Conservation (phyloP, 1,140 invertebrate species). For the Lordiphosa clarofinis region DNA sequence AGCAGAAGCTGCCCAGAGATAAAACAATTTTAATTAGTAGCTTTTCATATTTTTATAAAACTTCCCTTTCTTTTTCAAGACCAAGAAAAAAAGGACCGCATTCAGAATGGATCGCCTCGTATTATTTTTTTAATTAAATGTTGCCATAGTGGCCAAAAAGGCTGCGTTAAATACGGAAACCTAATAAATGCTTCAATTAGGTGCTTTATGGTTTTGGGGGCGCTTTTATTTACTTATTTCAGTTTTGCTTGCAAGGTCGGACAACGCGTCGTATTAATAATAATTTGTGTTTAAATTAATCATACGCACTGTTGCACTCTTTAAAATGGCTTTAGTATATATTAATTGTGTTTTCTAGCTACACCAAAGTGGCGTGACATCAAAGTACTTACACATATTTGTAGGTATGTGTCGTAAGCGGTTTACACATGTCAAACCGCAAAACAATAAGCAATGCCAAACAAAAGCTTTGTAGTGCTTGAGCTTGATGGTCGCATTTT, state of each 20-base stretch:
- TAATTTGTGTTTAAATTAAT: slow-evolving; percentile 47
- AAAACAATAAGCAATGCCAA: slow-evolving; percentile 51
- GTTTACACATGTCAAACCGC: slow-evolving; percentile 52
- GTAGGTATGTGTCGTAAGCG: slow-evolving; percentile 1
- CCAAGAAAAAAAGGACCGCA: slow-evolving; percentile 1
- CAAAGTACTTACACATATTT: neutral
- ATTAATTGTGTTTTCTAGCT: too few relatives aligned
- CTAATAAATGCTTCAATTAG: slow-evolving; percentile 57
- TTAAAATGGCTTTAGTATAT: too few relatives aligned
- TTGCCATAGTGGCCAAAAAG: slow-evolving; percentile 57
- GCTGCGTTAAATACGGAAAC: slow-evolving; percentile 44
- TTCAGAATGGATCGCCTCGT: slow-evolving; percentile 19
- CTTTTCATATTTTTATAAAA: too few relatives aligned
- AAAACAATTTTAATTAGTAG: too few relatives aligned
- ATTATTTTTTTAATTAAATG: slow-evolving; percentile 65
- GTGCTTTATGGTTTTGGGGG: slow-evolving; percentile 38
- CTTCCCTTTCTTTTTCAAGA: too few relatives aligned
- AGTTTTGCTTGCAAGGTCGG: neutral
- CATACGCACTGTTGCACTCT: slow-evolving; percentile 50
- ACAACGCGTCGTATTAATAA: slow-evolving; percentile 26
- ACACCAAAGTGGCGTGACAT: too few relatives aligned
- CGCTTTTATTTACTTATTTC: slow-evolving; percentile 6
- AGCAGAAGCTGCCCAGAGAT: too few relatives aligned
- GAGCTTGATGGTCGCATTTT: slow-evolving; percentile 29
- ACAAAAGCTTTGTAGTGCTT: slow-evolving; percentile 50